A percentile compares a stretch with the other conserved stretches of the same genome.
These are phyloP conservation scores for Melikaiella ostensackeni DNA, from an alignment of 2,888 invertebrate species.

Conservation along the genomic window DNA sequence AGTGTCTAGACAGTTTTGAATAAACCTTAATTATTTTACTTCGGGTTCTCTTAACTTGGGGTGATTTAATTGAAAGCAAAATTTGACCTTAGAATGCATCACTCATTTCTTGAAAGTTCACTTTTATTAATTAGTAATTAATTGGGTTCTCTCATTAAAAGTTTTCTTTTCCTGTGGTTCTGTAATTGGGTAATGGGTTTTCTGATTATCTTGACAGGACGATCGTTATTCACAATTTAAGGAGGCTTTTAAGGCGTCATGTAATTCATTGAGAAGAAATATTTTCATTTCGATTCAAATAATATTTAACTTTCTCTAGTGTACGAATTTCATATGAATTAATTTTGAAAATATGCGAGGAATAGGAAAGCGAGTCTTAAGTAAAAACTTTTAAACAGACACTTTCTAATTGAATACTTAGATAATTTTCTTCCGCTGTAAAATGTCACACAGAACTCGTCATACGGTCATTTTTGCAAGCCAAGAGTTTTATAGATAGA, in stretches of 20 bases:
- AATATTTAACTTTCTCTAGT: neutral
- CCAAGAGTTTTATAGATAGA: too few species aligned
- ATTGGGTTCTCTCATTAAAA: neutral
- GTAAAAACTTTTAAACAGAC: too few species aligned
- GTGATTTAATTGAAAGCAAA: too few species aligned
- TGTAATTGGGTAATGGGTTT: neutral
- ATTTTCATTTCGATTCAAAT: neutral
- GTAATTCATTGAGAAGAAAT: neutral
- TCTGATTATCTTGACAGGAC: neutral
- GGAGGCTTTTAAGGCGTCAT: neutral
- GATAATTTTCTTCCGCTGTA: neutral
- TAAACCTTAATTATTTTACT: too few species aligned
- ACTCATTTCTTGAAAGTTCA: neutral
- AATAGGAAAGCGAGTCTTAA: too few species aligned
- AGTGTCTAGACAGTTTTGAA: too few species aligned
- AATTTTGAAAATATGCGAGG: neutral
- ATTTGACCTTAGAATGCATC: too few species aligned
- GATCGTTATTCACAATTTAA: neutral
- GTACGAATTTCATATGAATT: neutral
- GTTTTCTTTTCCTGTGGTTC: neutral
- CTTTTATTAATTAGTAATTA: neutral
- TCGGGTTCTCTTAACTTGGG: too few species aligned
- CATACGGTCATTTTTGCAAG: too few species aligned
- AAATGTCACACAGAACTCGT: neutral
- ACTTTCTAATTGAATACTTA: too few species aligned